Conservation (phyloP, 2,888 invertebrate genomes). For the Bellardia bayeri region DNA sequence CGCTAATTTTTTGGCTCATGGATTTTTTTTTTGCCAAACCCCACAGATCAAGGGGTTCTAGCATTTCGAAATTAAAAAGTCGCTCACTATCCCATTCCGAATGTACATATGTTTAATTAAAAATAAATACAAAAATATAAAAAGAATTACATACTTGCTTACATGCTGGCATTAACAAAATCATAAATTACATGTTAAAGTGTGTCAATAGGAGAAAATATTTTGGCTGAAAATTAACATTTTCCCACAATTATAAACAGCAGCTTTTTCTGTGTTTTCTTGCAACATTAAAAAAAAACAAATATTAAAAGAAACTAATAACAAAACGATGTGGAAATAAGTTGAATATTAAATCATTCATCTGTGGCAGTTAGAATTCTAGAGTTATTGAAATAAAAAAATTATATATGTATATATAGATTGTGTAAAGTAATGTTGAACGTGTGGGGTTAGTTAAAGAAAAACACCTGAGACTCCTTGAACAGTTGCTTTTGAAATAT, state of each 20-base stretch:
- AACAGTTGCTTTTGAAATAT: too few species aligned
- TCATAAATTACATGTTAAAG: conserved; percentile 23
- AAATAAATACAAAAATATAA: neutral
- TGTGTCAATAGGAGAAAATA: conserved; percentile 13
- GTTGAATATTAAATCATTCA: conserved; percentile 20
- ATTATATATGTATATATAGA: neutral
- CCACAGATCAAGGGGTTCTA: too few species aligned
- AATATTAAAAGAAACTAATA: neutral
- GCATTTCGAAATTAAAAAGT: too few species aligned
- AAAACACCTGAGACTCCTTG: neutral
- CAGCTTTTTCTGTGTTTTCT: conserved; percentile 19
- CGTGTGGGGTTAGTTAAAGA: conserved; percentile 3
- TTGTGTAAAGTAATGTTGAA: neutral
- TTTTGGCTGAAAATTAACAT: neutral
- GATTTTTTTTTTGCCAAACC: too few species aligned
- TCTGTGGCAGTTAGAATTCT: neutral
- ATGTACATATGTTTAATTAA: too few species aligned
- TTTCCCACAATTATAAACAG: conserved; percentile 48
- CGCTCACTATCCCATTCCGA: too few species aligned
- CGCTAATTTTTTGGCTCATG: too few species aligned
- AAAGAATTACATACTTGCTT: neutral
- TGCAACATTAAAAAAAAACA: neutral
- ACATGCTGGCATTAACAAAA: conserved; percentile 7
- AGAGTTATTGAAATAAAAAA: neutral
- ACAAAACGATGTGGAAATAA: neutral